Conservation (phyloP, 2,113 vertebrate genomes). For the Vanacampus margaritifer region DNA sequence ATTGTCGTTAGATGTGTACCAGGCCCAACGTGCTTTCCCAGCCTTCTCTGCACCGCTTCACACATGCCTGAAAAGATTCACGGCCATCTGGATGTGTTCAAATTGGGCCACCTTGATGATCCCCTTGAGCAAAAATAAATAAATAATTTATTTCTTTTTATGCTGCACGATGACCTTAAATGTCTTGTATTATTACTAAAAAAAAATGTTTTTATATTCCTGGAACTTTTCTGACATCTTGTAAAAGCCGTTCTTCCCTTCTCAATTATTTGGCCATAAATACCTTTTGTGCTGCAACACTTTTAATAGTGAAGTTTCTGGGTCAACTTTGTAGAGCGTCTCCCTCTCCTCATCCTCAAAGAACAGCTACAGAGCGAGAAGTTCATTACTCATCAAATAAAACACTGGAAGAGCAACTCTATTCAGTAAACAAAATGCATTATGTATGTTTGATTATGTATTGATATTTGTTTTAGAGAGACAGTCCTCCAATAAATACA, state of each 20-base stretch:
- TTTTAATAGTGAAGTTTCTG: slow-evolving; percentile 72
- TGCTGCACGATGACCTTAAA: too few relatives aligned
- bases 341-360: slow-evolving; percentile 83
- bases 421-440: background rate
- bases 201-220: too few relatives aligned
- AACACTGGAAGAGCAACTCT: background rate
- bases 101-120: too few relatives aligned
- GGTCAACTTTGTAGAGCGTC: slow-evolving; percentile 74
- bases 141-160: too few relatives aligned
- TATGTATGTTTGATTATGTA: background rate
- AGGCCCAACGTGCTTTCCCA: too few relatives aligned
- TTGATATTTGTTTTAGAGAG: background rate
- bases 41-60: too few relatives aligned
- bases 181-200: too few relatives aligned
- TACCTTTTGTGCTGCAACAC: slow-evolving; percentile 83
- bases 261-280: background rate
- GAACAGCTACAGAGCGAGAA: slow-evolving; percentile 74
- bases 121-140: too few relatives aligned
- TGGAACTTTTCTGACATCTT: background rate
- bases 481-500: too few relatives aligned
- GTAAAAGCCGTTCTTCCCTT: background rate
- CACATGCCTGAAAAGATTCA: too few relatives aligned
- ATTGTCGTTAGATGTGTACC: too few relatives aligned
- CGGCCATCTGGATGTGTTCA: too few relatives aligned
- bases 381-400: background rate